Conservation (phyloP, 2,797 vertebrate genomes). For the Poeciliopsis paucimaculata region DNA sequence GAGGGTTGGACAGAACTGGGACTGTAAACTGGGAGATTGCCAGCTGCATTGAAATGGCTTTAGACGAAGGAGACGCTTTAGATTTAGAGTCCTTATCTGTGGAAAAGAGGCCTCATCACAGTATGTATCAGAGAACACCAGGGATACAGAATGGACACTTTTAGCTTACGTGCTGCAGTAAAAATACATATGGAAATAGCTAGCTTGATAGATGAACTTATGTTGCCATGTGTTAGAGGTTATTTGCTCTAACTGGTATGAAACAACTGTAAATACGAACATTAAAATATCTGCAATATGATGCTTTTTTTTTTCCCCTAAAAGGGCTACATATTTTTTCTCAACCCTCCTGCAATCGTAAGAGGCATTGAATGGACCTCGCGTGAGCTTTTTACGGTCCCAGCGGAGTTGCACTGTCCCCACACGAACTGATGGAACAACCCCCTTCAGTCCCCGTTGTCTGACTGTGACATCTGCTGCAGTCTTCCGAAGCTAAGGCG, state of each 20-base stretch:
- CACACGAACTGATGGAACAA: too few species aligned
- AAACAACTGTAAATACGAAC: not conserved
- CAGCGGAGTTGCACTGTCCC: too few species aligned
- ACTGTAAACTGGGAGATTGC: constrained; percentile 43
- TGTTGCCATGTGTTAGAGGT: not conserved
- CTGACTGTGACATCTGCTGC: too few species aligned
- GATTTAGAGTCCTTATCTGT: constrained; percentile 15
- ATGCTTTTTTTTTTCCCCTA: not conserved
- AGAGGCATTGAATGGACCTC: too few species aligned
- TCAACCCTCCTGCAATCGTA: too few species aligned
- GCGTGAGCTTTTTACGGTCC: too few species aligned
- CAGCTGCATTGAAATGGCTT: constrained; percentile 54
- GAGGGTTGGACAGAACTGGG: not conserved
- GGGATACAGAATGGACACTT: not conserved
- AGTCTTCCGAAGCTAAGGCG: too few species aligned
- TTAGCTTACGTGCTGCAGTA: not conserved
- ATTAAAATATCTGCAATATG: not conserved
- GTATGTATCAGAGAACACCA: constrained; percentile 11
- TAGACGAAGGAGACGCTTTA: constrained; percentile 47
- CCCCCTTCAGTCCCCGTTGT: too few species aligned
- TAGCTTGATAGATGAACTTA: not conserved
- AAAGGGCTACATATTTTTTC: not conserved
- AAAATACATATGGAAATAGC: not conserved
- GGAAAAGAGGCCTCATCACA: constrained; percentile 12
- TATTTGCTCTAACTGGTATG: not conserved